A percentile compares a stretch with the other conserved stretches of the same genome.
phyloP scores from a whole-genome alignment of 30 jellyfish, hydroid and myxozoan species.

The Euphysa ruthae region DNA sequence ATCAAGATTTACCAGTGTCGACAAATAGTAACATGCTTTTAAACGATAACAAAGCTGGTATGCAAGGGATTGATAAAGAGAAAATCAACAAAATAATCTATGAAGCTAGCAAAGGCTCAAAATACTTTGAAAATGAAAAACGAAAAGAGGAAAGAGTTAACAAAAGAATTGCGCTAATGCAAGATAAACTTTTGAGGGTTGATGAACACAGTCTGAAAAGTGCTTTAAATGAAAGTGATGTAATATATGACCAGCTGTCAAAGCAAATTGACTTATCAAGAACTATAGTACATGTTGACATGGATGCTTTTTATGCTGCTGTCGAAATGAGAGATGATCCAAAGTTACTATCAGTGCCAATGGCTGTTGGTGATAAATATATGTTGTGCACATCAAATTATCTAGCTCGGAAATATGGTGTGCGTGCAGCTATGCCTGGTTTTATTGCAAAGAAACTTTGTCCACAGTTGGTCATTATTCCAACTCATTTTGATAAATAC shows the following conservation, averaged over 20 bases:
- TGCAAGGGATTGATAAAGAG: conserved; percentile 84
- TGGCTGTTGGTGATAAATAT: conserved; percentile 90
- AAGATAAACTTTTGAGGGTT: conserved; percentile 20
- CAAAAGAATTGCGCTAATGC: conserved; percentile 26
- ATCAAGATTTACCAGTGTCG: too few species aligned
- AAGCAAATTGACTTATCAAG: conserved; percentile 48
- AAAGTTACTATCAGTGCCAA: conserved; percentile 55
- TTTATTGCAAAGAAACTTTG: conserved; percentile 89
- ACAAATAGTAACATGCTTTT: too few species aligned
- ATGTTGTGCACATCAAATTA: conserved; percentile 91
- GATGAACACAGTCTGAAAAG: conserved; percentile 35
- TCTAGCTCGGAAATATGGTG: conserved; percentile 86
- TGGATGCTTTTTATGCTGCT: conserved; percentile 99
- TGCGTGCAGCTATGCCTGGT: conserved; percentile 99
- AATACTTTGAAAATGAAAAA: conserved; percentile 74
- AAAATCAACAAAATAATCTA: conserved; percentile 57
- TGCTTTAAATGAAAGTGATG: conserved; percentile 43
- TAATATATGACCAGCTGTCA: conserved; percentile 21
- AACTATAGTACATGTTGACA: conserved; percentile 78
- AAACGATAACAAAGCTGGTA: conserved; percentile 92
- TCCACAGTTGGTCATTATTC: conserved; percentile 72
- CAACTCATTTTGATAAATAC: conserved; percentile 64
- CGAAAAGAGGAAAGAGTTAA: conserved; percentile 59
- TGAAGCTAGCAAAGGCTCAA: conserved; percentile 95
- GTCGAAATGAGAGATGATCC: conserved; percentile 94